phyloP scores from a whole-genome alignment of 64 coral and sea anemone species.

The Platygyra sinensis region DNA sequence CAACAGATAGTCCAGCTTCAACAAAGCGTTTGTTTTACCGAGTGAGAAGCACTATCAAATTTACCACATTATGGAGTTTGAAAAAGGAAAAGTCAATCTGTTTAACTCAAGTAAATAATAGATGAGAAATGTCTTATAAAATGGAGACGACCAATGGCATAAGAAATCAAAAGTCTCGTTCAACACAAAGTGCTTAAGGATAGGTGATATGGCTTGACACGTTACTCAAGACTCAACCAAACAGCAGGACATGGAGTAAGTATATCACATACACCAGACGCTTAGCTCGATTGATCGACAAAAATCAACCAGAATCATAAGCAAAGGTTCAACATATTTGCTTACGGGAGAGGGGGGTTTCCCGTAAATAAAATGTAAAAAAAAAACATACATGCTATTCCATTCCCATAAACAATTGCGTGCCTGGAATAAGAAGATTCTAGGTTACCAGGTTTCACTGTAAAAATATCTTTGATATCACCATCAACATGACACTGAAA shows the following conservation, averaged over 20 bases:
- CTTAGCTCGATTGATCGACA: neutral
- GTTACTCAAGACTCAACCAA: neutral
- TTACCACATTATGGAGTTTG: neutral
- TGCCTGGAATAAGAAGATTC: too few species aligned
- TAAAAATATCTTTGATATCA: too few species aligned
- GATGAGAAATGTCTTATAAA: neutral
- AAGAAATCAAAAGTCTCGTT: neutral
- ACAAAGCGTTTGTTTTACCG: too few species aligned
- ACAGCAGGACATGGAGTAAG: neutral
- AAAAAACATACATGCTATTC: too few species aligned
- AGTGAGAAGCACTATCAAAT: neutral
- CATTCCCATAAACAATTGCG: too few species aligned
- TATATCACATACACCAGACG: neutral
- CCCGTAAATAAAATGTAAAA: too few species aligned
- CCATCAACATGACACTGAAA: too few species aligned
- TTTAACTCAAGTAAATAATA: slow-evolving; percentile 16
- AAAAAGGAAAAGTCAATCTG: neutral
- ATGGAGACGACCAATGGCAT: neutral
- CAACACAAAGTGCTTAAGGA: neutral
- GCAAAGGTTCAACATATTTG: too few species aligned
- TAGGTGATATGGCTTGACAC: neutral
- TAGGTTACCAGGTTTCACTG: too few species aligned
- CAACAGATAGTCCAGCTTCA: too few species aligned
- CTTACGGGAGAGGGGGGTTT: too few species aligned
- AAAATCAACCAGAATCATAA: too few species aligned